Evolutionary conservation across 2,797 vertebrate species (phyloP), one percentile per base, ranked within the genome.

Genomic region (Enteromius thamalakanensis): DNA sequence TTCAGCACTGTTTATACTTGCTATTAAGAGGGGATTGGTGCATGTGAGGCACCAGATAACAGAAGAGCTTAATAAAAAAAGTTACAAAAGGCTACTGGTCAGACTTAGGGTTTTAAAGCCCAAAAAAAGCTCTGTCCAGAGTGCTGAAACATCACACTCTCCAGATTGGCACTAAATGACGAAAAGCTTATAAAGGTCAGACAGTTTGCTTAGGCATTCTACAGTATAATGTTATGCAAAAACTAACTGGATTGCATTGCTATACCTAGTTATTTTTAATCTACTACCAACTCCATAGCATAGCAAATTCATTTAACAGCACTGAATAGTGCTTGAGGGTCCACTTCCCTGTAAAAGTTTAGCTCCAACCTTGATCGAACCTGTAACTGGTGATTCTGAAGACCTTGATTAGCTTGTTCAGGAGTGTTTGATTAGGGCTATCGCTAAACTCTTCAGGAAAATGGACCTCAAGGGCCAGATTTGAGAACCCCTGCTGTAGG

Each of bases 101-200:
- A 84, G 72, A 21, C 4, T 47, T 32, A 53, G 49, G 80, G 81
- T 81, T 84, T 84, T 75, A 37, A 74, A 82, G 84, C 49, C 64
- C 70, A 64, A 62, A 81, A 51, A 55, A 87, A 80, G 82, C 88
- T 87, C 89, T 91, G 89, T 90, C 90, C 90, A 90, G 86, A 89
- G 89, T 91, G 89, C 89, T 91, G 90, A 91, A 90, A 88, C 60
- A 70, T 69, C 60, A 83, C 53, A 45, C 37, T 76, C 47, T 76
- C 23, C 62, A 74, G 83, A 75, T 53, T 51, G 75, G 65, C 72
- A 69, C 15, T 72, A n/a, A 79, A 42, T 80, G 60, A 64, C 49
- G 8, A 76, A 62, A 72, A 65, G 40, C n/a, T 49, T 74, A 74
- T 40, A 6, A 81, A 65, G 42, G 32, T 74, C 58, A 81, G 42